Conservation (phyloP, 1,140 invertebrate genomes). For the Reticulitermes speratus region DNA sequence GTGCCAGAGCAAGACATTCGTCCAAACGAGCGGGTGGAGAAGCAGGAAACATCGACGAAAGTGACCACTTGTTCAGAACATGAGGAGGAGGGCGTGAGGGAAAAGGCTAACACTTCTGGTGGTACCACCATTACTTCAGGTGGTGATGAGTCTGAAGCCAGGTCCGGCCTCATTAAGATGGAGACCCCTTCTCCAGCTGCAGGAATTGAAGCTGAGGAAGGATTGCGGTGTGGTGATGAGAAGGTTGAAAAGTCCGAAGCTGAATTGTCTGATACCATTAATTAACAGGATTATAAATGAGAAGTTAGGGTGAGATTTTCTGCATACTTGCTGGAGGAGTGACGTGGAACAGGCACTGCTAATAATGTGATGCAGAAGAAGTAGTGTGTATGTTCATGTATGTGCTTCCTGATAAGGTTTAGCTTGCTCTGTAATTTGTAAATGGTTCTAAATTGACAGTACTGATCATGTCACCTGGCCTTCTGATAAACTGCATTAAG, state of each 20-base stretch:
- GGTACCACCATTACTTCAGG: background rate
- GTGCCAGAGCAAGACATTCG: background rate
- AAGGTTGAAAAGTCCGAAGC: background rate
- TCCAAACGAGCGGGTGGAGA: background rate
- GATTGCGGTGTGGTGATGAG: background rate
- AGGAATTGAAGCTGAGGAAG: background rate
- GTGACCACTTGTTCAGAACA: background rate
- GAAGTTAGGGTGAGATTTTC: background rate
- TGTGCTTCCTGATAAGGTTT: background rate
- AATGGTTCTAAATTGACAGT: background rate
- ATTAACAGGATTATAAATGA: background rate
- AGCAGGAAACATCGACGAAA: background rate
- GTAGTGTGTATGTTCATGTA: background rate
- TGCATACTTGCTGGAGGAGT: background rate
- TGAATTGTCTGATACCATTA: background rate
- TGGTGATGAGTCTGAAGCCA: background rate
- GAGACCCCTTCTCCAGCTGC: background rate
- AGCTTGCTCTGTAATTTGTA: background rate
- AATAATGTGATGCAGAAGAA: background rate
- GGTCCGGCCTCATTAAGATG: background rate
- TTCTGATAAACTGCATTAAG: background rate
- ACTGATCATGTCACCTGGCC: background rate
- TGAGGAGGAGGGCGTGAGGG: background rate
- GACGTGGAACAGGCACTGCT: background rate
- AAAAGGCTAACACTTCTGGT: background rate